Evolutionary conservation across 2,888 invertebrate species (phyloP).

Genomic region (Bombyx huttoni): DNA sequence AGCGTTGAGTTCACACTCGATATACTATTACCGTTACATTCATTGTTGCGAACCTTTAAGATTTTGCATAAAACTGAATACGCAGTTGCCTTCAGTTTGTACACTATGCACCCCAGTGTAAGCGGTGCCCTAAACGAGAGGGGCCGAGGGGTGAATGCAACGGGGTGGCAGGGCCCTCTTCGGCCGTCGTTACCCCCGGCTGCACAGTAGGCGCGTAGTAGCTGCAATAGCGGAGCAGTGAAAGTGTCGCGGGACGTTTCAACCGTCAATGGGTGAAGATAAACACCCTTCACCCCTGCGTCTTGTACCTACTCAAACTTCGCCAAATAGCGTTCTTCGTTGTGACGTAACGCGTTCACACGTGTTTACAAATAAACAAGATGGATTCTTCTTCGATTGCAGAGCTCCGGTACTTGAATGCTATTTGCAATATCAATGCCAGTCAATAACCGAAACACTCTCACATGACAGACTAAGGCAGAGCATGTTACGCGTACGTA

Average conservation of each 20-base stretch:
- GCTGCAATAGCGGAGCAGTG: conserved; percentile 71
- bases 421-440: background rate
- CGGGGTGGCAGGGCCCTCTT: conserved; percentile 47
- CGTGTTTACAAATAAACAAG: conserved; percentile 11
- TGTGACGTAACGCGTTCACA: conserved; percentile 20
- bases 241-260: conserved; percentile 70
- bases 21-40: conserved; percentile 47
- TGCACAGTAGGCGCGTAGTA: conserved; percentile 69
- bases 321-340: conserved; percentile 48
- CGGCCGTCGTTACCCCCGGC: conserved; percentile 29
- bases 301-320: conserved; percentile 53
- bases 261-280: conserved; percentile 72
- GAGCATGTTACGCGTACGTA: conserved; percentile 31
- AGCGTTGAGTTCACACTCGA: conserved; percentile 52
- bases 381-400: background rate
- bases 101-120: conserved; percentile 50
- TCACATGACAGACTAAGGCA: background rate
- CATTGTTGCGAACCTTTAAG: conserved; percentile 30
- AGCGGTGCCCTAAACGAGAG: conserved; percentile 42
- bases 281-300: conserved; percentile 64
- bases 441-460: background rate
- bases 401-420: background rate
- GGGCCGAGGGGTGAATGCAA: conserved; percentile 57
- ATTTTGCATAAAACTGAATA: conserved; percentile 11
- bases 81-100: conserved; percentile 19